A percentile compares a stretch with the other conserved stretches of the same genome.
phyloP scores from a whole-genome alignment of 2,797 vertebrate species.

The Mormyrops attenuatus region DNA sequence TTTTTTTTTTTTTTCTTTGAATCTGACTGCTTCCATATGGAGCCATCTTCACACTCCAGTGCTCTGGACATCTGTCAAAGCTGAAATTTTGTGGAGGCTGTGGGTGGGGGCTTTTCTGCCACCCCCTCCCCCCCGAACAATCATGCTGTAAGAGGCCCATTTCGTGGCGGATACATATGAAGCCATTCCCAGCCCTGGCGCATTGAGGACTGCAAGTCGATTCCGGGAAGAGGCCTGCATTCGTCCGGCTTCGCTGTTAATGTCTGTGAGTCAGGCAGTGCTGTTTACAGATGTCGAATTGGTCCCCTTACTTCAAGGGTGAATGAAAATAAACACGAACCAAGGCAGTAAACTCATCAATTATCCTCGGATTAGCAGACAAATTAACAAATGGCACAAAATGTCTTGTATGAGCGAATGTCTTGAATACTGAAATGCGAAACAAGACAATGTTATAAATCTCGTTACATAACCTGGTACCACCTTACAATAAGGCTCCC shows the following conservation, averaged over 20 bases:
- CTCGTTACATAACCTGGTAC: neutral
- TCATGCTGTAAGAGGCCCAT: neutral
- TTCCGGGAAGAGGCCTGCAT: neutral
- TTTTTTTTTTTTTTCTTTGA: neutral
- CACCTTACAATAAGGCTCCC: neutral
- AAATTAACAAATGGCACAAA: neutral
- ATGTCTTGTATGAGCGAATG: neutral
- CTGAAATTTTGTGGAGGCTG: neutral
- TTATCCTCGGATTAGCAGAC: neutral
- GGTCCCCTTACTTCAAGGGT: neutral
- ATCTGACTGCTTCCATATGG: constrained; percentile 5
- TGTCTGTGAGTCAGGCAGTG: neutral
- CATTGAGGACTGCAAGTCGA: neutral
- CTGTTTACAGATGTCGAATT: neutral
- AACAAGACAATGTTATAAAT: neutral
- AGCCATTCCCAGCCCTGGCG: neutral
- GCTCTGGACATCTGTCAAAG: neutral
- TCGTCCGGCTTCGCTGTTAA: no score
- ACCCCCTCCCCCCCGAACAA: neutral
- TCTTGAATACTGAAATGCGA: neutral
- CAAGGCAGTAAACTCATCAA: neutral
- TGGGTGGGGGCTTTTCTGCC: neutral
- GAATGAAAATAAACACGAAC: neutral
- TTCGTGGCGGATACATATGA: neutral
- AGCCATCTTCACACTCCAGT: neutral